phyloP scores from a whole-genome alignment of 2,113 vertebrate genomes.

The Meles meles region DNA sequence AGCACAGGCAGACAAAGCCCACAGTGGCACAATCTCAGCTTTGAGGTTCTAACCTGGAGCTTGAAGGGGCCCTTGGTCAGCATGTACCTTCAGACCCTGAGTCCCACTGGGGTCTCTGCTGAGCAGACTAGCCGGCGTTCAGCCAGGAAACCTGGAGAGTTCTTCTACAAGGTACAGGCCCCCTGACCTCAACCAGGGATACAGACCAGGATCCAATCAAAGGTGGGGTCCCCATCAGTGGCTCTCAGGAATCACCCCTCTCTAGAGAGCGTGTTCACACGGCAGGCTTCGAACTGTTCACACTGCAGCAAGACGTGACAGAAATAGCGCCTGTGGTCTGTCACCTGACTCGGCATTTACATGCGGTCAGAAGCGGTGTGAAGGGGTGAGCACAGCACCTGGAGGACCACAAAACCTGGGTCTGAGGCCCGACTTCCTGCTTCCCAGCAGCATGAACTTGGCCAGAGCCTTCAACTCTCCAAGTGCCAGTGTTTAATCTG shows the following conservation, averaged over 20 bases:
- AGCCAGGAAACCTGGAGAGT: background rate
- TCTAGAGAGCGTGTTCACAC: background rate
- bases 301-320: too few species aligned
- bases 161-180: background rate
- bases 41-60: background rate
- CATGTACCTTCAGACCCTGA: rapidly evolving
- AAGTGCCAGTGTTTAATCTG: background rate
- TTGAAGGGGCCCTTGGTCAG: background rate
- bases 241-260: background rate
- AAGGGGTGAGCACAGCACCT: background rate
- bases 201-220: background rate
- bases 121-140: background rate
- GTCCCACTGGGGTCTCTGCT: background rate
- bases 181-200: background rate
- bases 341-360: background rate
- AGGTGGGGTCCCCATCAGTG: background rate
- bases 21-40: rapidly evolving
- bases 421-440: background rate
- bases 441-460: background rate
- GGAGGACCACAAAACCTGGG: too few species aligned
- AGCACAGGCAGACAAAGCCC: rapidly evolving
- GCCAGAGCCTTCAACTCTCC: background rate
- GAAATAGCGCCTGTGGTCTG: background rate
- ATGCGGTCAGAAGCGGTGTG: background rate
- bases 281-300: background rate